Evolutionary conservation across 2,797 vertebrate genomes (phyloP).

Genomic region (Chelon labrosus): DNA sequence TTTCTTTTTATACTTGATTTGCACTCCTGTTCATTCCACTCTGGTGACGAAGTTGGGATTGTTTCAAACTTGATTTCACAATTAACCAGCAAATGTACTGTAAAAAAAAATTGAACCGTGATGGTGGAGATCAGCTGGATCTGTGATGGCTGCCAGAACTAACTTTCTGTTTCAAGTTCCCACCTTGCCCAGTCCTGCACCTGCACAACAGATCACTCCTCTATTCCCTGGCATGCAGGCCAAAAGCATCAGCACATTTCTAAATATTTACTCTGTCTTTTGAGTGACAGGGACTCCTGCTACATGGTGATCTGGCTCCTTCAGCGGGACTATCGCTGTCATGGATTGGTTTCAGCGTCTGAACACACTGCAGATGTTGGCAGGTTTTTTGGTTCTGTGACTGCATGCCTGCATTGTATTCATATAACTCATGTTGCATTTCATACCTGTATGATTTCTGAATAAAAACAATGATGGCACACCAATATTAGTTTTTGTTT

Average conservation of each 20-base stretch:
- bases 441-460: constrained; percentile 71
- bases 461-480: constrained; percentile 70
- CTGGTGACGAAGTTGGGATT: constrained; percentile 30
- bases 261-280: constrained; percentile 67
- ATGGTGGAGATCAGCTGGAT: constrained; percentile 31
- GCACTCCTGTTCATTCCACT: constrained; percentile 73
- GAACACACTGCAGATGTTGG: constrained; percentile 46
- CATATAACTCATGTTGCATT: constrained; percentile 44
- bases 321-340: constrained; percentile 71
- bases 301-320: constrained; percentile 67
- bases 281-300: constrained; percentile 83
- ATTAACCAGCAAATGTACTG: constrained; percentile 17
- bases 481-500: constrained; percentile 22
- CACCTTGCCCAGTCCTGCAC: constrained; percentile 26
- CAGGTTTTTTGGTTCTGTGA: constrained; percentile 14
- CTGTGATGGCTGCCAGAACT: constrained; percentile 26
- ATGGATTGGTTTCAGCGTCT: constrained; percentile 68
- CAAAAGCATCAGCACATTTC: constrained; percentile 78
- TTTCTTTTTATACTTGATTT: constrained; percentile 73
- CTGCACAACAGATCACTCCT: constrained; percentile 57
- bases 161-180: constrained; percentile 33
- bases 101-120: constrained; percentile 16
- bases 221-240: constrained; percentile 45
- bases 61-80: constrained; percentile 42
- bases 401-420: constrained; percentile 37